These are phyloP conservation scores for Gallinago undulata DNA, from an alignment of 2,113 vertebrate species.

Conservation along the genomic window DNA sequence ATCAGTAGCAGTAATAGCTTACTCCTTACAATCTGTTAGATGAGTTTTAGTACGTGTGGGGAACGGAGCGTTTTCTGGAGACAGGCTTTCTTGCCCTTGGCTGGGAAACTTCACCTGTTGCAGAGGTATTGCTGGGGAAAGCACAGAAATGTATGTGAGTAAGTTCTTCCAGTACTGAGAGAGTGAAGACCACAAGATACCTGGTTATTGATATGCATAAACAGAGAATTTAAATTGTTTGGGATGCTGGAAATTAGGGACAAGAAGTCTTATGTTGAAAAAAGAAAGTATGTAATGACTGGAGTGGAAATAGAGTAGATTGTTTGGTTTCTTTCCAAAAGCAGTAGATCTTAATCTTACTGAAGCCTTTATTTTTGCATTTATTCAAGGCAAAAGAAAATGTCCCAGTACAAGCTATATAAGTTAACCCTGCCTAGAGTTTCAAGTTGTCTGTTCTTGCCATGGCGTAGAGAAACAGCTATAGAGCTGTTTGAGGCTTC, in stretches of 20 bases:
- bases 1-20: background rate
- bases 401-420: background rate
- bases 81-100: background rate
- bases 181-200: background rate
- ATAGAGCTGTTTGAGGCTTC: no score
- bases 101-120: background rate
- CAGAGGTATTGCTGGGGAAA: background rate
- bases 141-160: background rate
- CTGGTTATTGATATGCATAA: background rate
- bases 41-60: fast-evolving
- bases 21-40: background rate
- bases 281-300: background rate
- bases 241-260: background rate
- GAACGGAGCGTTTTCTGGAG: background rate
- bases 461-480: background rate
- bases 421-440: background rate
- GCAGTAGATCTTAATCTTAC: background rate
- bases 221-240: background rate
- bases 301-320: background rate
- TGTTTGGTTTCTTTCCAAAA: background rate
- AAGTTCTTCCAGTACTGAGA: background rate
- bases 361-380: background rate
- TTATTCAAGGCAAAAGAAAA: background rate
- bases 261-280: background rate
- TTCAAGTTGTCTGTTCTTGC: background rate